Percentiles rank a stretch among this genome's conserved stretches.
These are phyloP conservation scores for Novumbra hubbsi DNA, from an alignment of 2,797 vertebrate genomes.

Conservation along the genomic window DNA sequence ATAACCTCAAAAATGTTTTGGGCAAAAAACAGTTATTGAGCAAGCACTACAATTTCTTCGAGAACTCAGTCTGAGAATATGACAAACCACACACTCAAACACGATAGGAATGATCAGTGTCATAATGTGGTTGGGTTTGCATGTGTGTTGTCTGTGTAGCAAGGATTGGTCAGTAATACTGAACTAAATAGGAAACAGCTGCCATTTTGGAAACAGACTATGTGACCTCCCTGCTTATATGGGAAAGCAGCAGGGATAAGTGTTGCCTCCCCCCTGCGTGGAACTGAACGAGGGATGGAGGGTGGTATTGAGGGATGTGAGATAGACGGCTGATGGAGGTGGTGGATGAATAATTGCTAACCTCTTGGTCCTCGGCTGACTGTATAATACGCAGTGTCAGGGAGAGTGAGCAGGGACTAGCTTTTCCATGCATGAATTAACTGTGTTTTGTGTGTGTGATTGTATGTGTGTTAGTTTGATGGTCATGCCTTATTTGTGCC, in stretches of 20 bases:
- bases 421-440: constrained; percentile 26
- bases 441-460: constrained; percentile 2
- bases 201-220: not conserved
- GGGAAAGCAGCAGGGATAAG: constrained; percentile 34
- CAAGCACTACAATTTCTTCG: not conserved
- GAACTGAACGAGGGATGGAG: not conserved
- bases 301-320: not conserved
- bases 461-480: not conserved
- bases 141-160: not conserved
- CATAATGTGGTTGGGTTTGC: constrained; percentile 6
- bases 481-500: not conserved
- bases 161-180: not conserved
- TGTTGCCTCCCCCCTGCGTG: not conserved
- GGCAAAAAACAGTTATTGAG: no score
- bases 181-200: not conserved
- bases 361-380: constrained; percentile 8
- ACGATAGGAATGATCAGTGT: constrained; percentile 6
- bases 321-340: constrained; percentile 34
- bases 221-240: not conserved
- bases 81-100: constrained; percentile 9
- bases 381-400: constrained; percentile 31
- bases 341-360: constrained; percentile 42
- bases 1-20: no score
- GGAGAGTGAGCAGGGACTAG: constrained; percentile 34
- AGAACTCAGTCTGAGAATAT: constrained; percentile 12